Base-by-base conservation (phyloP, 2,888 invertebrate species). In the Pristionchus arcanus region DNA sequence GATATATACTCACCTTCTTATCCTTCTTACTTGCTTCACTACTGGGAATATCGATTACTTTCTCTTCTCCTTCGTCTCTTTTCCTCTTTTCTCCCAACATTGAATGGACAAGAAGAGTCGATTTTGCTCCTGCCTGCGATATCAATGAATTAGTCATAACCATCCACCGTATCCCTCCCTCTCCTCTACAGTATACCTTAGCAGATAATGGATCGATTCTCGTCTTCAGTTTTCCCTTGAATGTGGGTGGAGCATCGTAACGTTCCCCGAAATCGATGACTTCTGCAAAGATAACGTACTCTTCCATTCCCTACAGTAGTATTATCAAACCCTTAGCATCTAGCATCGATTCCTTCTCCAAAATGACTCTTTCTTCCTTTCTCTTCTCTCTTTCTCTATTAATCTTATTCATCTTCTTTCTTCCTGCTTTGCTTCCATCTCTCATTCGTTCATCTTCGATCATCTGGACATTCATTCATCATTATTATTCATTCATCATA, bases 181-280 rank as follows among this genome's bases (percentile, higher is more conserved):
- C 31, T 34, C 37, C 21, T 4, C 25, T 63, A 63, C n/a, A 3
- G 37, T 34, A 74, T 74, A 91, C 91, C 91, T 93, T 92, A 28
- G 93, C 92, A 88, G 90, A 91, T 28, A 93, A 85, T 28, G 92
- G 93, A 85, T 92, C 92, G 49, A 92, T 90, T 89, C 91, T 93
- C 31, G 91, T 91, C 87, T 93, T 92, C 49, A 92, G 87, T 15
- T 42, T 74, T 55, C 92, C 92, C 15, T 83, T 85, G 90, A 94
- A 94, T 2, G 90, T 89, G 19, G 94, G 94, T 16, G 94, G 94
- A 1, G 93, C 94, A 88, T 94, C 94, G 90, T 92, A 93, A 16
- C 93, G 89, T 83, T 94, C 94, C 4, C 94, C 94, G 89, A 94
- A 94, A n/a, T 89, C 92, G 83, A 94, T 92, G 15, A 93, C 90